Percentiles rank a stretch among this genome's conserved stretches.
phyloP scores from a whole-genome alignment of 35 echinoderm and acorn worm species.

The Eucidaris tribuloides region DNA sequence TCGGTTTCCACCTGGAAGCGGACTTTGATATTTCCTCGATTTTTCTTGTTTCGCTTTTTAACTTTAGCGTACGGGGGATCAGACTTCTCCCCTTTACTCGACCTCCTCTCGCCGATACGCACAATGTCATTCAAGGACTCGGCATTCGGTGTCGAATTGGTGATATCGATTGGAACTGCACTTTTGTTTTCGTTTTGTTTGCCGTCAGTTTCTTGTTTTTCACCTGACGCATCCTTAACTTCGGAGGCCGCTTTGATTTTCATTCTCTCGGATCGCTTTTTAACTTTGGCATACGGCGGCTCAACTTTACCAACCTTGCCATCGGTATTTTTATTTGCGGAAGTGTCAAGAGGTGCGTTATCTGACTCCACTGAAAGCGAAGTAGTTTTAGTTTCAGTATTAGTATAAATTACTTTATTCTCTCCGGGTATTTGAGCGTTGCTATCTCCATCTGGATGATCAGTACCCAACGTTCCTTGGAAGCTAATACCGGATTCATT shows the following conservation, averaged over 20 bases:
- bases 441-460: too few species aligned
- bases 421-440: too few species aligned
- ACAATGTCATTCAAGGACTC: too few species aligned
- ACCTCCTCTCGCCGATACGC: too few species aligned
- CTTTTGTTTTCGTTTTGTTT: too few species aligned
- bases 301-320: neutral
- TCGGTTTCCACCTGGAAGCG: neutral
- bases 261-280: neutral
- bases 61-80: conserved; percentile 21
- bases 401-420: too few species aligned
- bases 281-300: conserved; percentile 14
- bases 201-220: too few species aligned
- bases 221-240: too few species aligned
- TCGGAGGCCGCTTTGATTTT: too few species aligned
- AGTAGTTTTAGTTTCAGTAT: neutral
- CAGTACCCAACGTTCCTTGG: too few species aligned
- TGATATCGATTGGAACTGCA: too few species aligned
- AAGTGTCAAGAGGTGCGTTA: neutral
- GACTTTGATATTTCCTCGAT: neutral
- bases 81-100: neutral
- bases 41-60: neutral
- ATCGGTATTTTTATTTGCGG: neutral
- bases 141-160: too few species aligned
- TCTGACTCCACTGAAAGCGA: neutral
- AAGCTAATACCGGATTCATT: neutral